These are phyloP conservation scores for Dryococelus australis DNA, from an alignment of 2,888 invertebrate species.

Conservation along the genomic window DNA sequence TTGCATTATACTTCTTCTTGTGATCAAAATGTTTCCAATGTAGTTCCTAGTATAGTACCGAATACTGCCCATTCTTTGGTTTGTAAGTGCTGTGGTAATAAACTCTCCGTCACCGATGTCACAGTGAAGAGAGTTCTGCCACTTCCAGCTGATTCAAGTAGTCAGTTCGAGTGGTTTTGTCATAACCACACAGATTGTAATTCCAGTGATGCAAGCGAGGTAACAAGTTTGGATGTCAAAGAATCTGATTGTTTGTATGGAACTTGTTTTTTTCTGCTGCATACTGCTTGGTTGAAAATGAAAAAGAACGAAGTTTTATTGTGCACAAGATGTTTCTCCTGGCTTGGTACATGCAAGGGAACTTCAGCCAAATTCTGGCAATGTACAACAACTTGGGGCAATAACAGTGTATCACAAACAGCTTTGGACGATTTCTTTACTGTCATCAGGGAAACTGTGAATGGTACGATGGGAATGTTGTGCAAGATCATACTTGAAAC, in stretches of 20 bases:
- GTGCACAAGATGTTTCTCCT: slow-evolving; percentile 66
- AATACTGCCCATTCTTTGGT: slow-evolving; percentile 44
- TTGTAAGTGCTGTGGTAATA: slow-evolving; percentile 57
- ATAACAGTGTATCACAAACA: slow-evolving; percentile 44
- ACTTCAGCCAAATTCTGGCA: slow-evolving; percentile 62
- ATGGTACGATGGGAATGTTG: slow-evolving; percentile 63
- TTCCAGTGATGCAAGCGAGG: slow-evolving; percentile 37
- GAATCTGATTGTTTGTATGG: slow-evolving; percentile 66
- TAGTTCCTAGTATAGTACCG: slow-evolving; percentile 41
- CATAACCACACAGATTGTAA: slow-evolving; percentile 60
- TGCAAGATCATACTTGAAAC: slow-evolving; percentile 66
- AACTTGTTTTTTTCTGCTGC: slow-evolving; percentile 64
- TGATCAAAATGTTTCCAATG: background rate
- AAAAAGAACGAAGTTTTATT: slow-evolving; percentile 57
- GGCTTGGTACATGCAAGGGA: slow-evolving; percentile 63
- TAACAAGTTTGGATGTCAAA: slow-evolving; percentile 52
- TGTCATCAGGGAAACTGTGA: slow-evolving; percentile 62
- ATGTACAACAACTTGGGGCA: slow-evolving; percentile 62
- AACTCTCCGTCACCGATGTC: slow-evolving; percentile 51
- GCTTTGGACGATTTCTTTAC: slow-evolving; percentile 62
- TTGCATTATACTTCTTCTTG: slow-evolving; percentile 26
- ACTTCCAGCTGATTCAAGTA: slow-evolving; percentile 66
- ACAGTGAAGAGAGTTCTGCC: slow-evolving; percentile 68
- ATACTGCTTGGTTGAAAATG: slow-evolving; percentile 50
- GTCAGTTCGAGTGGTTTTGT: slow-evolving; percentile 73